phyloP scores from a whole-genome alignment of 2,888 invertebrate species.

The Balanococcus diminutus region DNA sequence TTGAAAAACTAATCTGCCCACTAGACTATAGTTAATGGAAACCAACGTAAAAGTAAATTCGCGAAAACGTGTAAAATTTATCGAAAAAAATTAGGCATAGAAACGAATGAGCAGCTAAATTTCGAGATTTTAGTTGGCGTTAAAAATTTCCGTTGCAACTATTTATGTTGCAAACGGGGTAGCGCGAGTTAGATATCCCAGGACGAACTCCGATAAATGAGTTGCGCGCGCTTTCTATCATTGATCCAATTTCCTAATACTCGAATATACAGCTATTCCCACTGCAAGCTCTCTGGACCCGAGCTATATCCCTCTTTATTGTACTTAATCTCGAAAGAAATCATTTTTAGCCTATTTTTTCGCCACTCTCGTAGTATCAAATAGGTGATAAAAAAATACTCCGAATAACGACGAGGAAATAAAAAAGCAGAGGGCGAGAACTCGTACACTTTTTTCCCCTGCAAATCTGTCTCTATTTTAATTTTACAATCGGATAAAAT shows the following conservation, averaged over 20 bases:
- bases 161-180: slow-evolving; percentile 39
- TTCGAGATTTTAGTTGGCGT: slow-evolving; percentile 15
- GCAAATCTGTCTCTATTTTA: no score
- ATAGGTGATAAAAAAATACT: not conserved
- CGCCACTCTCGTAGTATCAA: not conserved
- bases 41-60: not conserved
- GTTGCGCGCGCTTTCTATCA: slow-evolving; percentile 27
- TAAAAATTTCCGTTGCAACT: slow-evolving; percentile 30
- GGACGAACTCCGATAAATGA: slow-evolving; percentile 38
- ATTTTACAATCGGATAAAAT: no score
- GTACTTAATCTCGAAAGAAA: not conserved
- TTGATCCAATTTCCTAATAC: slow-evolving; percentile 47
- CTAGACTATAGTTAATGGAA: not conserved
- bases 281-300: slow-evolving; percentile 41
- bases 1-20: not conserved
- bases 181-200: slow-evolving; percentile 35
- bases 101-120: not conserved
- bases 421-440: not conserved
- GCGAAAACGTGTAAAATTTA: not conserved
- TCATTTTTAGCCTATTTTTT: not conserved
- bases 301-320: not conserved
- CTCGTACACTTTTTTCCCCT: no score
- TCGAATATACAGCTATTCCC: not conserved
- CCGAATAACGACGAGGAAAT: not conserved
- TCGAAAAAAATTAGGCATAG: not conserved